A percentile compares a stretch with the other conserved stretches of the same genome.
Conservation (phyloP, 2,113 vertebrate genomes). For the Malurus cyaneus region DNA sequence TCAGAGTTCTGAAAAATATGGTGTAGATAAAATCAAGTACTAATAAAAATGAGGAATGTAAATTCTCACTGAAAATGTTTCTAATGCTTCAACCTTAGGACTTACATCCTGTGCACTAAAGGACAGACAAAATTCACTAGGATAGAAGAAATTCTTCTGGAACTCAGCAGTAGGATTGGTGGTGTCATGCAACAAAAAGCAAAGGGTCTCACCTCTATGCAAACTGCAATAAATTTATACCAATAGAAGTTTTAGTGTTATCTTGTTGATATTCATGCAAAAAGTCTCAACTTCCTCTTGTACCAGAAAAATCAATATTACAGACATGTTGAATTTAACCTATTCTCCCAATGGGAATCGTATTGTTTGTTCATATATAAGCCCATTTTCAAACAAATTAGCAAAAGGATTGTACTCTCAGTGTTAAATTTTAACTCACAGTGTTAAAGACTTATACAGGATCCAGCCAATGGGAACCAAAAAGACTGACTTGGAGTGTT, state of each 20-base stretch:
- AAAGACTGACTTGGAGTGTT: background rate
- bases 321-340: background rate
- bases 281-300: background rate
- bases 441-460: background rate
- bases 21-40: background rate
- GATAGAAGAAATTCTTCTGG: background rate
- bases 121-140: background rate
- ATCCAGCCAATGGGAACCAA: background rate
- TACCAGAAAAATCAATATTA: background rate
- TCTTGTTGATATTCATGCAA: background rate
- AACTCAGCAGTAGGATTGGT: background rate
- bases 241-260: background rate
- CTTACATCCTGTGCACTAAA: background rate
- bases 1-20: background rate
- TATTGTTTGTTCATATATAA: background rate
- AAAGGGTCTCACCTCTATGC: background rate
- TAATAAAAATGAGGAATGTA: background rate
- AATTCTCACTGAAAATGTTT: background rate
- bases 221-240: background rate
- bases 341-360: background rate
- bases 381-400: background rate
- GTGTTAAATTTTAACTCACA: background rate
- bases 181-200: background rate
- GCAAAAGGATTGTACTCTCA: background rate
- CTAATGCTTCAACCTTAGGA: background rate